Evolutionary conservation across 1,140 invertebrate genomes (phyloP).

Genomic region (Coenobita brevimanus): DNA sequence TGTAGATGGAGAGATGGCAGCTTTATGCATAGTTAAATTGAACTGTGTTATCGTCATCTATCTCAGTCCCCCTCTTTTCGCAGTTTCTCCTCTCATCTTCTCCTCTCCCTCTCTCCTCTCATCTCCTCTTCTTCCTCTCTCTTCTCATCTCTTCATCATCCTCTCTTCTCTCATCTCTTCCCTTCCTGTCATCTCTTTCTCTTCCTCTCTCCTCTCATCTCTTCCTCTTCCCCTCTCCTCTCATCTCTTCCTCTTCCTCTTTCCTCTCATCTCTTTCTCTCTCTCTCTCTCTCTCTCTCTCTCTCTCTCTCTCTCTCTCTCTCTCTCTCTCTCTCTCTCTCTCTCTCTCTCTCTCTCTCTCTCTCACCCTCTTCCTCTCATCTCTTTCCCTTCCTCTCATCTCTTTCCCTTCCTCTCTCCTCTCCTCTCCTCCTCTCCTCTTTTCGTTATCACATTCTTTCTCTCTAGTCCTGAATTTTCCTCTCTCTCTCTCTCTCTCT

Average conservation of each 20-base stretch:
- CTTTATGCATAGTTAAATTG: too few relatives aligned
- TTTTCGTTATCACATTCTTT: background rate
- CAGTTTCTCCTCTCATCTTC: too few relatives aligned
- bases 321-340: background rate
- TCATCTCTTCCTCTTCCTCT: background rate
- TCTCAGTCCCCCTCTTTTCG: too few relatives aligned
- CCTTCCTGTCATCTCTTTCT: background rate
- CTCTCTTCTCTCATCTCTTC: background rate
- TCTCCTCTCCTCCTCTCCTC: background rate
- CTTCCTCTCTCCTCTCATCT: background rate
- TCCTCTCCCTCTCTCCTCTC: too few relatives aligned
- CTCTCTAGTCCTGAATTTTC: background rate
- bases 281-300: slow-evolving; percentile 11
- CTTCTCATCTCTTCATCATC: too few relatives aligned
- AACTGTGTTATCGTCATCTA: too few relatives aligned
- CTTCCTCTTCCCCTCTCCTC: background rate
- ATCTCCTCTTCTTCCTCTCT: too few relatives aligned
- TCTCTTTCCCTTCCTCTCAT: background rate
- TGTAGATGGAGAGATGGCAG: too few relatives aligned
- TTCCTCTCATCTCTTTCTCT: background rate
- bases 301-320: background rate
- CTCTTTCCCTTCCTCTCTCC: background rate
- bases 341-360: background rate
- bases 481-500: background rate
- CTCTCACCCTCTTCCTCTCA: background rate